Percentiles rank a stretch among this genome's conserved stretches.
Evolutionary conservation across 35 echinoderm and acorn worm species (phyloP).

Genomic region (Ophiothrix spiculata): DNA sequence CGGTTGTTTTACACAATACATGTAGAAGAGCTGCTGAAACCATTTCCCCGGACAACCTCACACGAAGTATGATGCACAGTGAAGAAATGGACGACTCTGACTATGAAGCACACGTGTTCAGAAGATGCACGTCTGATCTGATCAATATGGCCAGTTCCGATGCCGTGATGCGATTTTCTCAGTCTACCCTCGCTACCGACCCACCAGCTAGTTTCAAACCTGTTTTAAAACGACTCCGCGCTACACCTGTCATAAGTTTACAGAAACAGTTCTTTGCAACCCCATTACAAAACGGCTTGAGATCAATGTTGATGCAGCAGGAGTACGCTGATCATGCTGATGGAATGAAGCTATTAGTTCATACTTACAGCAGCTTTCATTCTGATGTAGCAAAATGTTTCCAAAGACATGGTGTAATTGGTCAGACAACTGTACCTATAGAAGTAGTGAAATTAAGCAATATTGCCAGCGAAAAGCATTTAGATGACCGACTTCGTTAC

Average conservation of each 20-base stretch:
- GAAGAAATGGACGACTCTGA: neutral
- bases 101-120: neutral
- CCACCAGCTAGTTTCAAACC: neutral
- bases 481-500: neutral
- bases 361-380: constrained; percentile 35
- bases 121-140: neutral
- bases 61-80: neutral
- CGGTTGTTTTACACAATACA: constrained; percentile 1
- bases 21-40: neutral
- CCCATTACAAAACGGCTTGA: neutral
- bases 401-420: neutral
- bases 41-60: neutral
- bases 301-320: neutral
- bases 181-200: neutral
- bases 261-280: neutral
- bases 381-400: neutral
- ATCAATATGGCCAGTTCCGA: neutral
- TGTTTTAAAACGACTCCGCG: neutral
- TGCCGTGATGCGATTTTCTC: neutral
- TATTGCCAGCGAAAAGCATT: constrained; percentile 2
- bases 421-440: neutral
- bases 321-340: neutral
- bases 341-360: neutral
- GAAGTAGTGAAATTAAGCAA: constrained; percentile 25
- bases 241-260: neutral